Evolutionary conservation across 1,140 invertebrate species (phyloP), one percentile per base, ranked within the genome.

Genomic region (Phymorhynchus buccinoides): DNA sequence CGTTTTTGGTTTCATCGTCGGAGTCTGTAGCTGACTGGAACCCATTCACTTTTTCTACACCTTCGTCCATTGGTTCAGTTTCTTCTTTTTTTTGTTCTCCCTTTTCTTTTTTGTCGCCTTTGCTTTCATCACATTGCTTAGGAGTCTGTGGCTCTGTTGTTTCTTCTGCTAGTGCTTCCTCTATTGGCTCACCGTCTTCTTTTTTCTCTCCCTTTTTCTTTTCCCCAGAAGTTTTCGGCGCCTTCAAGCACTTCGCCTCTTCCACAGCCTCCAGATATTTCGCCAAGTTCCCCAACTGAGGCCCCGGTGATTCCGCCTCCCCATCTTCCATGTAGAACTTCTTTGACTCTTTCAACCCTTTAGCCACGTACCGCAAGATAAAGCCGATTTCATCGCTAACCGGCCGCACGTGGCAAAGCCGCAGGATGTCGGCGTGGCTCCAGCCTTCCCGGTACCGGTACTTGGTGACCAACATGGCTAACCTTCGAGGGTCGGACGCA

Each of bases 361-460:
- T 92, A 6, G 88, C 86, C 22, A 88, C 75, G 68, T 89, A 91
- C 41, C 84, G 85, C 44, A 90, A 52, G 35, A 92, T 79, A 7
- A 88, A 84, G 3, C 77, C 85, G 1, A 90, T 39, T 0, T 44
- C 73, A n/a, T 87, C 84, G 52, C 85, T 83, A 35, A 89, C 90
- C 35, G 92, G 88, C 87, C 94, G 94, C 3, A 94, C 86, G 93
- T 96, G 96, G 32, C 95, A 94, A 48, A 96, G 94, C 86, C 95
- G 95, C 0, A 96, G 91, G 14, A 96, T 92, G 87, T 96, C 96
- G 87, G 95, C 95, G 89, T 96, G 96, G 2, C 95, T 95, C 93
- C 95, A 96, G 1, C 95, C 95, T 88, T 96, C 94, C 87, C 95
- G 94, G 2, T 94, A 94, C 86, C 94, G 94, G 41, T 95, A 95